Evolutionary conservation across 2,797 vertebrate species (phyloP).

Genomic region (Esox masquinongy): DNA sequence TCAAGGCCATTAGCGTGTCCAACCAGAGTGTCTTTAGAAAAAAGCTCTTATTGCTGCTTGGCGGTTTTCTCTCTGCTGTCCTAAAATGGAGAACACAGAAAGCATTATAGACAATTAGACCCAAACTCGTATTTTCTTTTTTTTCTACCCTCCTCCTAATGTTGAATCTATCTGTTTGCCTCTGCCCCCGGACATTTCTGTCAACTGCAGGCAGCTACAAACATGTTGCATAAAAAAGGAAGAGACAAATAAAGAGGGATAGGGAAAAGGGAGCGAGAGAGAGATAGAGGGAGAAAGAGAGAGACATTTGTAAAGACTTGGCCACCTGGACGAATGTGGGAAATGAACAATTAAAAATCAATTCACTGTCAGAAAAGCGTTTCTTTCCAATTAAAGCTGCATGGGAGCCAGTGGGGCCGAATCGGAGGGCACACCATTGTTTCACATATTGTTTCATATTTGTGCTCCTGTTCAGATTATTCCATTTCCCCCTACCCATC

Average conservation of each 20-base stretch:
- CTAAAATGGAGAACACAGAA: constrained; percentile 82
- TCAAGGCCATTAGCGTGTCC: constrained; percentile 87
- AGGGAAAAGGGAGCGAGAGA: not conserved
- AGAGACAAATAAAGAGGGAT: constrained; percentile 7
- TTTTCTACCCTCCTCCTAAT: constrained; percentile 13
- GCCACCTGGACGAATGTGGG: constrained; percentile 76
- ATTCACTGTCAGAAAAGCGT: constrained; percentile 75
- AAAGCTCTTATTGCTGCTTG: constrained; percentile 86
- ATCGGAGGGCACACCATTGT: constrained; percentile 49
- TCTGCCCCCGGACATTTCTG: constrained; percentile 68
- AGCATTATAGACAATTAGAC: constrained; percentile 90
- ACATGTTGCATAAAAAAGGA: constrained; percentile 46
- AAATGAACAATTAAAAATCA: constrained; percentile 79
- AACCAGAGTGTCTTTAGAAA: constrained; percentile 85
- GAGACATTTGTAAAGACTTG: constrained; percentile 60
- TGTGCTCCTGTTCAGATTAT: constrained; percentile 43
- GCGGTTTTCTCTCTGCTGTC: constrained; percentile 64
- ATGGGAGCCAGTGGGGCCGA: constrained; percentile 60
- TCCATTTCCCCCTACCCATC: constrained; percentile 50
- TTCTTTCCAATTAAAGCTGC: constrained; percentile 73
- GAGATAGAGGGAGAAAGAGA: not conserved
- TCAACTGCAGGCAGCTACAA: constrained; percentile 54
- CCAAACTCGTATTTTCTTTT: constrained; percentile 75
- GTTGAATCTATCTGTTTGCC: constrained; percentile 72
- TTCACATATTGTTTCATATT: constrained; percentile 56